Conservation (phyloP, 2,797 vertebrate species). For the Xiphorhynchus erythropygius region DNA sequence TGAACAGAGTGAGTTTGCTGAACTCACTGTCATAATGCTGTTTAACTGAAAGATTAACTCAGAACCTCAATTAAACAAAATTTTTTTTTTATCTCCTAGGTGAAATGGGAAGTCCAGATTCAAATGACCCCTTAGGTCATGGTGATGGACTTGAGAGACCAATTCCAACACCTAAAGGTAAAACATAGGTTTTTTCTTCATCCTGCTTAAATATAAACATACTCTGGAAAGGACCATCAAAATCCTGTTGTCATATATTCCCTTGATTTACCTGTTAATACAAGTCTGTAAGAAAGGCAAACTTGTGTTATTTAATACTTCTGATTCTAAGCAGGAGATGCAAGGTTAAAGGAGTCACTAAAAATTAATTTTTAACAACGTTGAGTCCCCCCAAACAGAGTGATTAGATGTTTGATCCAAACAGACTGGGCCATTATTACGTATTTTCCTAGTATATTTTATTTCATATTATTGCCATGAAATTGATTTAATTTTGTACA, state of each 20-base stretch:
- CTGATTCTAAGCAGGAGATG: neutral
- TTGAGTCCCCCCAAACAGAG: neutral
- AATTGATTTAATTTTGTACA: neutral
- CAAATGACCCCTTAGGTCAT: conserved; percentile 76
- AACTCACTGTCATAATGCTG: neutral
- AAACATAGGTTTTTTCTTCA: neutral
- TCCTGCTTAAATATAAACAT: neutral
- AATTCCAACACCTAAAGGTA: conserved; percentile 83
- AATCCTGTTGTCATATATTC: neutral
- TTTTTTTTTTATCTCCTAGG: conserved; percentile 38
- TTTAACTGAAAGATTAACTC: neutral
- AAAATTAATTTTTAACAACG: neutral
- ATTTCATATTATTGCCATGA: neutral
- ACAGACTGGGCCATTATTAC: neutral
- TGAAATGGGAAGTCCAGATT: conserved; percentile 75
- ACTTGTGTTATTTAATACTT: neutral
- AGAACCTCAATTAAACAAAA: neutral
- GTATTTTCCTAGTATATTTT: neutral
- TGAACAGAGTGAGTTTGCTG: neutral
- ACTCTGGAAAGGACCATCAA: neutral
- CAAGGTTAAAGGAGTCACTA: neutral
- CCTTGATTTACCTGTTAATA: neutral
- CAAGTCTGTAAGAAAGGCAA: neutral
- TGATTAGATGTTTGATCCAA: neutral
- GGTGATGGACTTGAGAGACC: conserved; percentile 77